Evolutionary conservation across 2,797 vertebrate species (phyloP).

Genomic region (Poecilia picta): DNA sequence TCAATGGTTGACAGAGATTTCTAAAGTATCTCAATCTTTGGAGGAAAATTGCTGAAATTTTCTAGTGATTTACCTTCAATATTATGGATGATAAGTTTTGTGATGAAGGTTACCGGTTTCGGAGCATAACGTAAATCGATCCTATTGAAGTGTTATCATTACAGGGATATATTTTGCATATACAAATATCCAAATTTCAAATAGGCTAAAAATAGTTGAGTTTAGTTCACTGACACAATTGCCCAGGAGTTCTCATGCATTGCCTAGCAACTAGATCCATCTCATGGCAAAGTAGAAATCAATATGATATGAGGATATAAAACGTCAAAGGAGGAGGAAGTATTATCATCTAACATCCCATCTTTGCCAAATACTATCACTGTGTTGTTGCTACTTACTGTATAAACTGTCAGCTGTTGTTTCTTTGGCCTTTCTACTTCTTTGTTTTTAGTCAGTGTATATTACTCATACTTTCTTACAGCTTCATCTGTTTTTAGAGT

Average conservation of each 20-base stretch:
- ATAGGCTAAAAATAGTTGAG: not conserved
- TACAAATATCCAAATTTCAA: not conserved
- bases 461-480: not conserved
- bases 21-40: not conserved
- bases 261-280: conserved; percentile 3
- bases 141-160: not conserved
- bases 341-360: not conserved
- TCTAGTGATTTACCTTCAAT: not conserved
- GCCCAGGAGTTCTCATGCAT: not conserved
- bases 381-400: not conserved
- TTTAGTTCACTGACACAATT: not conserved
- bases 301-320: conserved; percentile 1
- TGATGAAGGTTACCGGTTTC: not conserved
- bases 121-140: not conserved
- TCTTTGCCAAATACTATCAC: not conserved
- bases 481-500: not conserved
- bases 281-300: not conserved
- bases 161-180: not conserved
- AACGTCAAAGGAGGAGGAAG: not conserved
- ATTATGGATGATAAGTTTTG: not conserved
- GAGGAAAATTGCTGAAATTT: not conserved
- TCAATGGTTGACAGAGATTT: not conserved
- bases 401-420: not conserved
- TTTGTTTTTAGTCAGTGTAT: not conserved
- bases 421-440: not conserved